phyloP scores from a whole-genome alignment of 2,113 vertebrate genomes.

The Nothocercus nigrocapillus region DNA sequence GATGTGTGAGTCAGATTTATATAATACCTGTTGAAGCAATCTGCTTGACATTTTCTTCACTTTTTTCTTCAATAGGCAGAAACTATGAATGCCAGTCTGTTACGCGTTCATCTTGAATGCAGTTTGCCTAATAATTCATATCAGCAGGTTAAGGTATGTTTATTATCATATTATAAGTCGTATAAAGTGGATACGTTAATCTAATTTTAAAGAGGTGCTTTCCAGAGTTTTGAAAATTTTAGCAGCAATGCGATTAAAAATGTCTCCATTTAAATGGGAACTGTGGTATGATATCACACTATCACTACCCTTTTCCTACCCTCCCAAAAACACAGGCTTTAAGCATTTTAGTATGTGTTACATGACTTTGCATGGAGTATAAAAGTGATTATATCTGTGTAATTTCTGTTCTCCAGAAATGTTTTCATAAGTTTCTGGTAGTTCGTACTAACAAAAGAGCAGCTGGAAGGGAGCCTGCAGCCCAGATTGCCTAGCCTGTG shows the following conservation, averaged over 20 bases:
- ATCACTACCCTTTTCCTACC: background rate
- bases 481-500: rapidly evolving
- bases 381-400: background rate
- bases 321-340: background rate
- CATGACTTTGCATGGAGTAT: background rate
- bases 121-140: constrained; percentile 85
- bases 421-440: background rate
- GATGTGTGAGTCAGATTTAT: background rate
- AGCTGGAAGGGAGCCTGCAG: background rate
- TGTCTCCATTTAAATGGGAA: background rate
- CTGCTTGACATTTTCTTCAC: background rate
- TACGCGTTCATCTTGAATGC: constrained; percentile 91
- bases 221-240: background rate
- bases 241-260: background rate
- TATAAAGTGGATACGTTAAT: background rate
- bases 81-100: constrained; percentile 87
- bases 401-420: background rate
- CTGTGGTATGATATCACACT: background rate
- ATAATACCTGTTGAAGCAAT: background rate
- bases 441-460: background rate
- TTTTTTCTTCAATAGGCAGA: constrained; percentile 83
- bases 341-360: background rate
- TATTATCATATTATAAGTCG: background rate
- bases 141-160: constrained; percentile 85
- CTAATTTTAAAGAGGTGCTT: background rate